Evolutionary conservation across 2,113 vertebrate genomes (phyloP), one percentile per base, ranked within the genome.

Genomic region (Promerops cafer): DNA sequence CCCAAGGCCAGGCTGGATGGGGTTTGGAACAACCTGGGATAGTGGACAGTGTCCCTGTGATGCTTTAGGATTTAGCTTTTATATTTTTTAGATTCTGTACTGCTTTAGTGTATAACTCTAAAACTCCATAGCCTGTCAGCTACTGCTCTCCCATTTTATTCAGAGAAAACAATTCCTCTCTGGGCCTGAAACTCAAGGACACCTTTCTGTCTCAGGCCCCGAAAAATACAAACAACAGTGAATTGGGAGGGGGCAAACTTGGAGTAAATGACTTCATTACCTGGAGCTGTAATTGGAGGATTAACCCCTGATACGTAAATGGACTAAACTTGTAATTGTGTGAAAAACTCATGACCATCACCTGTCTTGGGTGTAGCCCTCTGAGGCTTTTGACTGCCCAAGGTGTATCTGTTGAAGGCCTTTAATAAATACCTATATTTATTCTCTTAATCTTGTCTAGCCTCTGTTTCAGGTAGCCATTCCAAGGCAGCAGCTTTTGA

Each of bases 1-100:
- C 3, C 45, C 77, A 33, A 39, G 52, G 23, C 33, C 37, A 39
- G 23, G 7, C 0, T 74, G 69, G 77, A 52, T 0, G 0, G 28
- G 37, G 18, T 17, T 74, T 65, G 52, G 37, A 74, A 31, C 33
- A 52, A 1, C 16, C 23, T 60, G 69, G 39, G 28, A 2, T 5
- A 3, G 9, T 39, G 44, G 13, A 33, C 39, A 26, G 5, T 66
- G 28, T 45, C 33, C 60, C 68, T 59, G 23, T n/a, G 47, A 17
- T 52, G 59, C 47, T 8, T 64, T n/a, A 23, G 37, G 60, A 64
- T 53, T 78, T 53, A 42, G 19, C 2, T n/a, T 53, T 78, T 53
- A 0, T 42, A 7, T 53, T 53, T 78, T 78, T 53, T 31, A 64
- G 47, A 28, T 64, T 37, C 8, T 52, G 10, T 10, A 8, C 47